phyloP scores from a whole-genome alignment of 37 sponge, comb jelly and placozoan genomes.

The Eunapius fragilis region DNA sequence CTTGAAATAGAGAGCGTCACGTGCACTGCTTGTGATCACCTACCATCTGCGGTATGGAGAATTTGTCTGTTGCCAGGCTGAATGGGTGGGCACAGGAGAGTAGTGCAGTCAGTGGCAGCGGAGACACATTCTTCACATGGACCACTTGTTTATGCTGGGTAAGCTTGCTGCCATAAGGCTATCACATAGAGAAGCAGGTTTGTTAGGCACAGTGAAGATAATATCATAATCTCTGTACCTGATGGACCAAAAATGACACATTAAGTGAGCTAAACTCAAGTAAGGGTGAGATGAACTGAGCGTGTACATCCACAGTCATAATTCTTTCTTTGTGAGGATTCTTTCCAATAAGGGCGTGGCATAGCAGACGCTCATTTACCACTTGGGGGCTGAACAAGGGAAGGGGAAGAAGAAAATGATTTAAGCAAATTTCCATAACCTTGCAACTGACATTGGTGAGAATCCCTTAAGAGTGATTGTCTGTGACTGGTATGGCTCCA shows the following conservation, averaged over 20 bases:
- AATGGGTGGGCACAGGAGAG: slow-evolving; percentile 73
- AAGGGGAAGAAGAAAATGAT: not conserved
- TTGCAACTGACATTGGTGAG: slow-evolving; percentile 41
- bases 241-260: slow-evolving; percentile 64
- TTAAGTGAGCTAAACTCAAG: slow-evolving; percentile 72
- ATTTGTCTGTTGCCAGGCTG: slow-evolving; percentile 19
- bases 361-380: slow-evolving; percentile 87
- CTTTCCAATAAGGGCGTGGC: slow-evolving; percentile 94
- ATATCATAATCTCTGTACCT: slow-evolving; percentile 34
- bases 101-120: slow-evolving; percentile 74
- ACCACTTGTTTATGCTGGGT: slow-evolving; percentile 46
- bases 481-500: slow-evolving; percentile 69
- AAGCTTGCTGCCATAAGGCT: slow-evolving; percentile 69
- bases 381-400: slow-evolving; percentile 41
- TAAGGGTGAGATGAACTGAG: slow-evolving; percentile 86
- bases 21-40: too few species aligned
- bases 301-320: slow-evolving; percentile 82
- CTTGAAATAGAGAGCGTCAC: too few species aligned
- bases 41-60: slow-evolving; percentile 37
- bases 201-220: not conserved
- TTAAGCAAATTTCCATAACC: not conserved
- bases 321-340: slow-evolving; percentile 92
- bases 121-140: slow-evolving; percentile 71
- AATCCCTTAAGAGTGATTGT: slow-evolving; percentile 61
- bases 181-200: not conserved